A percentile compares a stretch with the other conserved stretches of the same genome.
Evolutionary conservation across 2,113 vertebrate species (phyloP).

Genomic region (Pica pica): DNA sequence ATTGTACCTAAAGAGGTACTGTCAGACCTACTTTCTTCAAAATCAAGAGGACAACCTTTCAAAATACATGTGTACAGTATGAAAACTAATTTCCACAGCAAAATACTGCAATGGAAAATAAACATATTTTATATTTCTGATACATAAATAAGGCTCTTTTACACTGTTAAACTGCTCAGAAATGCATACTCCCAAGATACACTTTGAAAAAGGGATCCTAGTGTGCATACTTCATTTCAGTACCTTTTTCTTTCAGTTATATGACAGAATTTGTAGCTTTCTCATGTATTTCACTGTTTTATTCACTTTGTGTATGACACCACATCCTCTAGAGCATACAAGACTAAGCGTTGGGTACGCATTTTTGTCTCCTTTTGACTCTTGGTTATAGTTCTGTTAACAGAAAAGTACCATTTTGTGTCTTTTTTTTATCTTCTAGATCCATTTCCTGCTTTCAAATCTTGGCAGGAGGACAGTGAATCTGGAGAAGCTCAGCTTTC

Average conservation of each 20-base stretch:
- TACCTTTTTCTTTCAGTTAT: constrained; percentile 27
- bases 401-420: constrained; percentile 49
- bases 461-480: constrained; percentile 93
- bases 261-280: constrained; percentile 57
- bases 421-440: constrained; percentile 74
- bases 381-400: background rate
- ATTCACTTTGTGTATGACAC: constrained; percentile 52
- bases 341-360: constrained; percentile 25
- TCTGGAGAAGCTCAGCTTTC: constrained; percentile 95
- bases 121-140: background rate
- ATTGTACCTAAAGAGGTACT: background rate
- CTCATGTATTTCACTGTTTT: constrained; percentile 45
- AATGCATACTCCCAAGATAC: constrained; percentile 28
- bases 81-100: background rate
- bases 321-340: constrained; percentile 41
- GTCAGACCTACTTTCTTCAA: background rate
- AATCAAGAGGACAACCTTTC: background rate
- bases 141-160: background rate
- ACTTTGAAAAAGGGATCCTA: constrained; percentile 62
- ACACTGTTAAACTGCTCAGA: background rate
- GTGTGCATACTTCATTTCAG: constrained; percentile 51
- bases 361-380: constrained; percentile 16
- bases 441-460: constrained; percentile 92
- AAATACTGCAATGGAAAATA: background rate
- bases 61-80: background rate